A percentile compares a stretch with the other conserved stretches of the same genome.
Evolutionary conservation across 2,113 vertebrate genomes (phyloP).

Genomic region (Oncorhynchus tshawytscha): DNA sequence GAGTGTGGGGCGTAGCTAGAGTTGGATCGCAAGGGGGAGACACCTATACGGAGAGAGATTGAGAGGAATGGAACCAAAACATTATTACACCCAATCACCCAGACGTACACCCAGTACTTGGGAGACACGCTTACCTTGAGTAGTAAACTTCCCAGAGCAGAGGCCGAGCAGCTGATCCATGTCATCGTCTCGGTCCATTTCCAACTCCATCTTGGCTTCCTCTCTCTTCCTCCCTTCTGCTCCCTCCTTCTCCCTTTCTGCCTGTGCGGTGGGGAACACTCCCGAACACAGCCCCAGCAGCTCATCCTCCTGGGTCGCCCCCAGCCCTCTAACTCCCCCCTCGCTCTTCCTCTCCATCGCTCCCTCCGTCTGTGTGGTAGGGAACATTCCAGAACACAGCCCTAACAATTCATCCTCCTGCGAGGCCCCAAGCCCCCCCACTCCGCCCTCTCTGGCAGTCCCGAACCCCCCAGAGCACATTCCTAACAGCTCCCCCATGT

Average conservation of each 20-base stretch:
- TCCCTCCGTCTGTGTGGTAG: background rate
- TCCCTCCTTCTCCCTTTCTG: conserved; percentile 4
- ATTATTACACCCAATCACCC: background rate
- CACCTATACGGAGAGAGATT: background rate
- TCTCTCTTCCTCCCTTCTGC: background rate
- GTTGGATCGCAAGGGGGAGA: conserved; percentile 10
- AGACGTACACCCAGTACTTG: too few relatives aligned
- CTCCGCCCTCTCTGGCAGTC: conserved; percentile 3
- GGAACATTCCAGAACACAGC: conserved; percentile 33
- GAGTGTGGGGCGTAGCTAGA: conserved; percentile 33
- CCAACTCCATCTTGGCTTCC: conserved; percentile 19
- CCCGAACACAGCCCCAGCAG: conserved; percentile 76
- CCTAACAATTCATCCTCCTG: conserved; percentile 27
- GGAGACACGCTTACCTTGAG: conserved; percentile 73
- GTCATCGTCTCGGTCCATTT: conserved; percentile 39
- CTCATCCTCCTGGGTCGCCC: conserved; percentile 71
- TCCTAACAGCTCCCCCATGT: conserved; percentile 93
- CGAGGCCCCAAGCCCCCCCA: background rate
- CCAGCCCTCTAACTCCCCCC: conserved; percentile 59
- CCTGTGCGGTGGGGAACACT: conserved; percentile 57
- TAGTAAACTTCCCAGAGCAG: conserved; percentile 84
- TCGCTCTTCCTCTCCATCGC: conserved; percentile 67
- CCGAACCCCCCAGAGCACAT: conserved; percentile 87
- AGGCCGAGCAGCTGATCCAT: conserved; percentile 88
- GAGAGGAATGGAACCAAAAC: background rate